A percentile compares a stretch with the other conserved stretches of the same genome.
Conservation (phyloP, 2,797 vertebrate species). For the Poeciliopsis presidionis region DNA sequence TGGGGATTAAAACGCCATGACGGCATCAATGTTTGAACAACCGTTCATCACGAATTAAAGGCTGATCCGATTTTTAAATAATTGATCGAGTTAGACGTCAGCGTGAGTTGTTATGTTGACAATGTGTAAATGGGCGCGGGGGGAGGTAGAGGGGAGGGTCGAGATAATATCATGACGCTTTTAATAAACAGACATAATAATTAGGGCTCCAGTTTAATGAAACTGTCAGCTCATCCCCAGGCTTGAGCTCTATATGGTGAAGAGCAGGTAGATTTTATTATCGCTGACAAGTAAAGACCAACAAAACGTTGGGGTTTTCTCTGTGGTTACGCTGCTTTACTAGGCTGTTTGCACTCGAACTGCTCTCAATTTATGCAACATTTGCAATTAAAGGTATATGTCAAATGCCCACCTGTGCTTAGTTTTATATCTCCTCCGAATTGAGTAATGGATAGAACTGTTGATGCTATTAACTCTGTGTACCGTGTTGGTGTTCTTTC, state of each 20-base stretch:
- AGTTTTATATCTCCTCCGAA: not conserved
- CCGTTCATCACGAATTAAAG: conserved; percentile 41
- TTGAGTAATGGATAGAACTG: too few relatives aligned
- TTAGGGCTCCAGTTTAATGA: conserved; percentile 41
- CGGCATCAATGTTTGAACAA: conserved; percentile 47
- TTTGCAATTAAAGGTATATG: not conserved
- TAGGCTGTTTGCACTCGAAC: not conserved
- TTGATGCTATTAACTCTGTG: not conserved
- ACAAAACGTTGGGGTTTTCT: not conserved
- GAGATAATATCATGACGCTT: conserved; percentile 26
- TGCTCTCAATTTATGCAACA: not conserved
- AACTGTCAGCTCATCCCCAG: conserved; percentile 36
- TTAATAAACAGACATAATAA: conserved; percentile 46
- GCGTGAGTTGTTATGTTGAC: conserved; percentile 39
- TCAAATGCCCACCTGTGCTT: not conserved
- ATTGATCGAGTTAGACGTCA: conserved; percentile 34
- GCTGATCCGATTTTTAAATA: conserved; percentile 21
- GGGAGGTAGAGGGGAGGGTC: not conserved
- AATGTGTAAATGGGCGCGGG: conserved; percentile 33
- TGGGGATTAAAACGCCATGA: conserved; percentile 20
- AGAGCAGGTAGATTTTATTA: conserved; percentile 11
- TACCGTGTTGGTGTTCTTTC: not conserved
- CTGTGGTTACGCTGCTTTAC: not conserved
- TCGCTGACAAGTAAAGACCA: not conserved
- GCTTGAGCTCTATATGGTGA: conserved; percentile 27